Base-by-base conservation (phyloP, 2,797 vertebrate genomes). In the Helicolenus hilgendorfi region DNA sequence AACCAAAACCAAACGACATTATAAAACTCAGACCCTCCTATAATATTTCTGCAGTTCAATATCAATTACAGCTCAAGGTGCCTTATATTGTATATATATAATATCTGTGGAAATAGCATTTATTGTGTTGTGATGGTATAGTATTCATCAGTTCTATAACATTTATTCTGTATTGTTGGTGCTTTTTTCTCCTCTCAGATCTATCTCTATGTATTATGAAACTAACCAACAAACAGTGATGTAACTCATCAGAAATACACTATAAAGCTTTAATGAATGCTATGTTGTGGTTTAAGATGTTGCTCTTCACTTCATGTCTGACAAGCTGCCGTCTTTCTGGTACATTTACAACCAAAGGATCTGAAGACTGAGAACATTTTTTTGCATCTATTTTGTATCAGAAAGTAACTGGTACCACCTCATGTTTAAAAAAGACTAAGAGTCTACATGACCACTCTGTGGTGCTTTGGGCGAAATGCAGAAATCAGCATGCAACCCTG, bases 31-130 rank as follows among this genome's bases (percentile, higher is more conserved):
- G 26, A 65, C 67, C 35, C 3, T 68, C 22, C 11, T 36, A 77
- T n/a, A 38, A 59, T 73, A 69, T 11, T 63, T 77, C 33, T 71
- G 26, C 26, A 72, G 70, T 86, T 84, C 71, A 78, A 64, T 72
- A 60, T 38, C 38, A 10, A 22, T 77, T 77, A 38, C n/a, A 67
- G 20, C 49, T 81, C 11, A 70, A 56, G 36, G 62, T 67, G 14
- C 9, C 24, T 7, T 59, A 13, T 22, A 75, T 71, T 71, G 58
- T 58, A 7, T 11, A 20, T 62, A 49, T 11, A 31, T 29, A 36
- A 83, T 31, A 53, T 70, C 5, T 33, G 7, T 15, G 62, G 5
- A 76, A 7, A 73, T 13, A 3, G n/a, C 4, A 14, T 70, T 69
- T 27, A 63, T 7, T 58, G 53, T 56, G 56, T 31, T 60, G 18